These are phyloP conservation scores for Artibeus lituratus DNA, from an alignment of 2,797 vertebrate species.

Conservation along the genomic window DNA sequence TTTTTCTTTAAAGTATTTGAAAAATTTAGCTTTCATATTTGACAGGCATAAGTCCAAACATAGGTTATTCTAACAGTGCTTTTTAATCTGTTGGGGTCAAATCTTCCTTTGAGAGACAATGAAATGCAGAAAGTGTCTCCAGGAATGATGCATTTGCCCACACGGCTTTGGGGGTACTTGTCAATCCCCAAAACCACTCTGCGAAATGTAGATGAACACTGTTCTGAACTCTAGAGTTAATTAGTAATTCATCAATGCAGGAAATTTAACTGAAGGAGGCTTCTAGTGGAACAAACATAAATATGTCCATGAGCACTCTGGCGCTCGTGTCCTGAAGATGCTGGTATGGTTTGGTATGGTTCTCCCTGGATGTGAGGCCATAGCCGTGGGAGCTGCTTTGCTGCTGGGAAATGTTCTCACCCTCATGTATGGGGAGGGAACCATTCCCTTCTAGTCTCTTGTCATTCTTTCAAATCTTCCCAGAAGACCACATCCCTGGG, in stretches of 20 bases:
- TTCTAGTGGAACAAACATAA: background rate
- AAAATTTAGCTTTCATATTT: constrained; percentile 1
- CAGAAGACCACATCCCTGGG: too few relatives aligned
- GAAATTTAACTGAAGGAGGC: background rate
- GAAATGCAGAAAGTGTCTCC: background rate
- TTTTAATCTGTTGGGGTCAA: background rate
- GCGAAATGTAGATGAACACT: background rate
- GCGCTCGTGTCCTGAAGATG: background rate
- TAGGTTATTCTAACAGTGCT: background rate
- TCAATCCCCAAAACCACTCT: background rate
- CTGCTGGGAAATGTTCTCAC: background rate
- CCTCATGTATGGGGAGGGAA: accelerated
- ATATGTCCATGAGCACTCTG: background rate
- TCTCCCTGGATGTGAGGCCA: background rate
- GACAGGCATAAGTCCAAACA: background rate
- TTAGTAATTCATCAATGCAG: background rate
- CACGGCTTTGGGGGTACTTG: background rate
- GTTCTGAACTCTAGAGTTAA: background rate
- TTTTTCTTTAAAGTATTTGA: background rate
- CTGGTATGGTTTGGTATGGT: background rate
- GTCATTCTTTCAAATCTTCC: background rate
- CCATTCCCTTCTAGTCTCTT: accelerated
- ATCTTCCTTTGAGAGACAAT: background rate
- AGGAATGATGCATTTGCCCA: background rate
- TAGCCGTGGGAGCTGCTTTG: too few relatives aligned